Evolutionary conservation across 2,888 invertebrate genomes (phyloP).

Genomic region (Lasioglossum calceatum): DNA sequence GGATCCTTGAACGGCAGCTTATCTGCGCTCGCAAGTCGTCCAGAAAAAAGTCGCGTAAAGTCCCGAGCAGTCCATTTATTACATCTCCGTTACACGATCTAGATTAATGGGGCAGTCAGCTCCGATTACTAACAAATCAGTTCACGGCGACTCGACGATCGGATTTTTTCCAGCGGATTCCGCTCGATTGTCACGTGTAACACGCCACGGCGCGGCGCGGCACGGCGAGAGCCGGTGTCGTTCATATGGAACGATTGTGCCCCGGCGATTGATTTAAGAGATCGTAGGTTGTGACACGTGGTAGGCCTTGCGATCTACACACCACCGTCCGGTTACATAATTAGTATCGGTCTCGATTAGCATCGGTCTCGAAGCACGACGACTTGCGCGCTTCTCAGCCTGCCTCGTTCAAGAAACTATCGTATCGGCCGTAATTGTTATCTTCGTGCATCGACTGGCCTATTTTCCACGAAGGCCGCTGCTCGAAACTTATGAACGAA

Average conservation of each 20-base stretch:
- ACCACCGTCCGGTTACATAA: conserved; percentile 45
- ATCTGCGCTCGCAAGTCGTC: not conserved
- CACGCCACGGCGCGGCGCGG: not conserved
- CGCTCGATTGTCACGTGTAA: not conserved
- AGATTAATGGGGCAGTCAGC: not conserved
- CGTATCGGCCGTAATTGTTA: conserved; percentile 70
- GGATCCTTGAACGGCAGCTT: conserved; percentile 1
- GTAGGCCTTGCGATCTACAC: conserved; percentile 52
- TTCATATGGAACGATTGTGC: conserved; percentile 12
- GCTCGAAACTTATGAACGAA: conserved; percentile 30
- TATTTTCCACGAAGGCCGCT: conserved; percentile 70
- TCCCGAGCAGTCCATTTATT: not conserved
- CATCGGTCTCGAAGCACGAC: conserved; percentile 39
- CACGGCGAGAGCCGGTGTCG: not conserved
- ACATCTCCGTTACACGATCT: not conserved
- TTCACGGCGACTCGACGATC: not conserved
- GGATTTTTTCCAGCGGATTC: not conserved
- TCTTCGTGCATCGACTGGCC: conserved; percentile 69
- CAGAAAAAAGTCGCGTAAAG: not conserved
- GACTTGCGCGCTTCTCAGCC: conserved; percentile 31
- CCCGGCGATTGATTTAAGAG: conserved; percentile 37
- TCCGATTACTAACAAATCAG: conserved; percentile 9
- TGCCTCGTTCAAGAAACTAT: conserved; percentile 43
- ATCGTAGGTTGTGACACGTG: conserved; percentile 45
- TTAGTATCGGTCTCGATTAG: conserved; percentile 44